These are phyloP conservation scores for Lophura nycthemera DNA, from an alignment of 2,113 vertebrate species.

Conservation along the genomic window DNA sequence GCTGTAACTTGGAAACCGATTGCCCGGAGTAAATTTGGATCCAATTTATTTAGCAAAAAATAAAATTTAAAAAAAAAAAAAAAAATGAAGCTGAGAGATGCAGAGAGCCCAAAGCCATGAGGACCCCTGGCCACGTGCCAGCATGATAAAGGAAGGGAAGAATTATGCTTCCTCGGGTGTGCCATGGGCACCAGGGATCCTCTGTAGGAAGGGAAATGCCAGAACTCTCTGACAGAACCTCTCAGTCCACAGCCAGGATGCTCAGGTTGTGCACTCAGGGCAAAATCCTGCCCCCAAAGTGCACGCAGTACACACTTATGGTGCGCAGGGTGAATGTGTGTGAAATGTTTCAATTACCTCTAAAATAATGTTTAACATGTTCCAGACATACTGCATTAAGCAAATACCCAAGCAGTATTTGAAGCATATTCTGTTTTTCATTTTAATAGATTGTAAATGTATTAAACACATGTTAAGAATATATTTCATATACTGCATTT, in stretches of 20 bases:
- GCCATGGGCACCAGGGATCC: not conserved
- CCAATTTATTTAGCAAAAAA: not conserved
- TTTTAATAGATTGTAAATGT: constrained; percentile 79
- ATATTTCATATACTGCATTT: constrained; percentile 83
- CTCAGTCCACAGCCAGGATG: not conserved
- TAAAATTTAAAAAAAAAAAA: too few species aligned
- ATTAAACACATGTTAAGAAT: constrained; percentile 84
- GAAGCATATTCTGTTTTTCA: constrained; percentile 79
- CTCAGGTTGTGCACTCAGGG: not conserved
- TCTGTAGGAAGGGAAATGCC: not conserved
- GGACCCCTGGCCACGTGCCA: not conserved
- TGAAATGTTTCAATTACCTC: constrained; percentile 85
- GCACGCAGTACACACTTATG: constrained; percentile 3
- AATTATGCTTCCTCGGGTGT: not conserved
- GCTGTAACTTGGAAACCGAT: not conserved
- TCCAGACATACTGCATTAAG: constrained; percentile 78
- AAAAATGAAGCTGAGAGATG: not conserved
- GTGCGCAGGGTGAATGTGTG: constrained; percentile 69
- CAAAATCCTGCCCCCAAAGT: not conserved
- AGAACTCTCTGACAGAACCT: not conserved
- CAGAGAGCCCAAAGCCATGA: not conserved
- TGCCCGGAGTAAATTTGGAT: not conserved
- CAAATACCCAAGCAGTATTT: constrained; percentile 69
- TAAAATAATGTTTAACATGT: constrained; percentile 83
- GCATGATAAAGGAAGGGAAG: not conserved